A percentile compares a stretch with the other conserved stretches of the same genome.
These are phyloP conservation scores for Drosophila kohkoa DNA, from an alignment of 1,140 invertebrate species.

Conservation along the genomic window DNA sequence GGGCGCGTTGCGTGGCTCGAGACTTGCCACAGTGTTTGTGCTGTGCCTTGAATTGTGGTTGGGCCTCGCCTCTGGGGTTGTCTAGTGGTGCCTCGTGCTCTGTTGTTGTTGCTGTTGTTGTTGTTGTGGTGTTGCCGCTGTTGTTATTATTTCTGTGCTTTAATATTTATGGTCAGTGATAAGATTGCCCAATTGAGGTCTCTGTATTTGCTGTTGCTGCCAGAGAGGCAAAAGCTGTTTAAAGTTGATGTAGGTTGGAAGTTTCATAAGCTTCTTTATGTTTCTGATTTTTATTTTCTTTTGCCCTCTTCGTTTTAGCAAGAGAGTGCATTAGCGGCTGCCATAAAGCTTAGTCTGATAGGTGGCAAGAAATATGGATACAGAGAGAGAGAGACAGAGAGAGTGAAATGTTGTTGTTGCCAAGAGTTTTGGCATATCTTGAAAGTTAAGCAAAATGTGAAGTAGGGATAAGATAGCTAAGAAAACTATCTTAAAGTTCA, in stretches of 20 bases:
- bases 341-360: constrained; percentile 72
- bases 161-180: constrained; percentile 78
- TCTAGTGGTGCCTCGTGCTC: constrained; percentile 20
- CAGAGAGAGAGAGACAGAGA: constrained; percentile 19
- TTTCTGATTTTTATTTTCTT: constrained; percentile 25
- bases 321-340: constrained; percentile 54
- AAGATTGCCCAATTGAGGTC: constrained; percentile 77
- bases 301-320: constrained; percentile 5
- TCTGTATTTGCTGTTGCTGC: constrained; percentile 19
- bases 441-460: neutral
- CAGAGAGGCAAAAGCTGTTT: constrained; percentile 55
- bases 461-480: neutral
- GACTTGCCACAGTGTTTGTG: constrained; percentile 32
- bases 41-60: constrained; percentile 41
- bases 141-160: constrained; percentile 64
- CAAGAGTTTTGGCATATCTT: neutral
- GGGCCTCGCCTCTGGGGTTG: neutral
- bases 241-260: constrained; percentile 78
- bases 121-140: constrained; percentile 38
- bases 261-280: constrained; percentile 67
- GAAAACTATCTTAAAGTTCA: neutral
- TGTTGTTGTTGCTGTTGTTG: neutral
- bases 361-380: neutral
- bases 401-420: neutral
- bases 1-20: constrained; percentile 70